phyloP scores from a whole-genome alignment of 2,888 invertebrate species.

The Keiferia lycopersicella region DNA sequence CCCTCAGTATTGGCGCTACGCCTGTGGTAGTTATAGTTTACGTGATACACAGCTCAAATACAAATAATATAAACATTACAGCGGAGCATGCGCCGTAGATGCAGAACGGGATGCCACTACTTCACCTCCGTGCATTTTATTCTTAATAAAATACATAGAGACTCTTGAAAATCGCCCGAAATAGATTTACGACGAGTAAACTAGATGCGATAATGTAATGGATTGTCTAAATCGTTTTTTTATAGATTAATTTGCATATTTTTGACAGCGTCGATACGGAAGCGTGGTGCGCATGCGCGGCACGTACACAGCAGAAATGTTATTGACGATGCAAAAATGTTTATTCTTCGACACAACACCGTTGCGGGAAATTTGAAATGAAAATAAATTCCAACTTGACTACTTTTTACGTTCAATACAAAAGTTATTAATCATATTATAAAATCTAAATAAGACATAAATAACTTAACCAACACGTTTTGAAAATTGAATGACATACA shows the following conservation, averaged over 20 bases:
- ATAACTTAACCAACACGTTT: too few relatives aligned
- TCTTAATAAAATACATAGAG: constrained; percentile 2
- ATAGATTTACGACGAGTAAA: constrained; percentile 45
- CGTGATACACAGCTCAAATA: constrained; percentile 83
- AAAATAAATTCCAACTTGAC: neutral
- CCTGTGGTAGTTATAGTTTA: constrained; percentile 83
- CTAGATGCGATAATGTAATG: constrained; percentile 57
- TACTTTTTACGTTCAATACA: neutral
- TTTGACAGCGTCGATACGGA: constrained; percentile 61
- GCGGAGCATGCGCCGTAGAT: constrained; percentile 73
- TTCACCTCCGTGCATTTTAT: constrained; percentile 26
- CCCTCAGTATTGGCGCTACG: constrained; percentile 80
- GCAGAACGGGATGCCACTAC: constrained; percentile 66
- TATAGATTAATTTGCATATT: constrained; percentile 80
- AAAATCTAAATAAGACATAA: neutral
- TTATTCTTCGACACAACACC: constrained; percentile 70
- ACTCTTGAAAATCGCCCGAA: constrained; percentile 26
- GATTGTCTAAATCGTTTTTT: constrained; percentile 64
- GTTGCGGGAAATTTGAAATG: constrained; percentile 40
- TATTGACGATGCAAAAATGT: constrained; percentile 80
- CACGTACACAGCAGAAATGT: constrained; percentile 53
- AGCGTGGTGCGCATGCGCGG: constrained; percentile 65
- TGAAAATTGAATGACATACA: neutral
- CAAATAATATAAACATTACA: constrained; percentile 83
- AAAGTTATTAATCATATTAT: neutral